Evolutionary conservation across 2,797 vertebrate species (phyloP).

Genomic region (Capromys pilorides): DNA sequence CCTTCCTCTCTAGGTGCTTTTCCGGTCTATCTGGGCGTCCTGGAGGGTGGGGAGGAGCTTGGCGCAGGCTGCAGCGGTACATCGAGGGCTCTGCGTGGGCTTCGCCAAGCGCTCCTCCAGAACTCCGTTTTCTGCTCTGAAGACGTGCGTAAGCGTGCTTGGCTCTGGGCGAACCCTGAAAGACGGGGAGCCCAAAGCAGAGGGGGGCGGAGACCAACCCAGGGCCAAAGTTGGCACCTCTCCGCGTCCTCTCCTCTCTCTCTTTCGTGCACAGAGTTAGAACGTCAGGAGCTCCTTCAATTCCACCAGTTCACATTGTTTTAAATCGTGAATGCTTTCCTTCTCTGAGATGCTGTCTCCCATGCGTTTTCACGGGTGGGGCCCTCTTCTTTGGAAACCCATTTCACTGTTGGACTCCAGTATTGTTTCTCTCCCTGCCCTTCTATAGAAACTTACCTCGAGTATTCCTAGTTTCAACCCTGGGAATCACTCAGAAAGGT

Average conservation of each 20-base stretch:
- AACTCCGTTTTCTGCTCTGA: slow-evolving; percentile 41
- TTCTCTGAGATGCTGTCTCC: not conserved
- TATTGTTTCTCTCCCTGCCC: not conserved
- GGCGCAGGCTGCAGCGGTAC: not conserved
- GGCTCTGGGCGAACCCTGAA: not conserved
- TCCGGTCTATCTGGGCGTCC: not conserved
- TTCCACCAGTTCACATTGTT: not conserved
- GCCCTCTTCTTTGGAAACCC: not conserved
- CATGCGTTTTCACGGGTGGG: not conserved
- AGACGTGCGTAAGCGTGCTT: slow-evolving; percentile 4
- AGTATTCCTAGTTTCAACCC: not conserved
- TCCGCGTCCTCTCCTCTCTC: not conserved
- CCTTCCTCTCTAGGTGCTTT: not conserved
- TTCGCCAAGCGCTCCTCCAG: not conserved
- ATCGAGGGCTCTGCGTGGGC: not conserved
- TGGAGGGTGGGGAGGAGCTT: not conserved
- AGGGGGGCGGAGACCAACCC: not conserved
- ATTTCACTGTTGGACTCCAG: not conserved
- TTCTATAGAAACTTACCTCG: not conserved
- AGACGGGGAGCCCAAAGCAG: not conserved
- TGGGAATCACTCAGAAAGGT: not conserved
- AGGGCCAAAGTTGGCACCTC: not conserved
- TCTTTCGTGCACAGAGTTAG: slow-evolving; percentile 25
- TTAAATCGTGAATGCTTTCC: not conserved
- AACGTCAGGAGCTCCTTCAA: not conserved